Base-by-base conservation (phyloP, 2,113 vertebrate species). In the Hystrix cristata region DNA sequence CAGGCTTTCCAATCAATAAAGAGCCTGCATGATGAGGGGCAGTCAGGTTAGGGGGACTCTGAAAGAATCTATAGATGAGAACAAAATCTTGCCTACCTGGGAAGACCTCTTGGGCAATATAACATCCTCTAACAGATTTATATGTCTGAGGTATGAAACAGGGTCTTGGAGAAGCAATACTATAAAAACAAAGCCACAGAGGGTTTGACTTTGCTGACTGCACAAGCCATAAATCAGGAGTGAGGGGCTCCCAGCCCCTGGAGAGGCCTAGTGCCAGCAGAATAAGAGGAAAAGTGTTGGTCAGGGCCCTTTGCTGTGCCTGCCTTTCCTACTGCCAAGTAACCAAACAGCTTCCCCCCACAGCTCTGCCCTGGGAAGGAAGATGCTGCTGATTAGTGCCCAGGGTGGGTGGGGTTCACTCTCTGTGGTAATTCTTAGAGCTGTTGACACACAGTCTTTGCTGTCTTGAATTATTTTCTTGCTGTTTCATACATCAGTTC, bases 161-260 rank as follows among this genome's bases (percentile, higher is more conserved):
- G 79, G 80, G 62, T 92, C 87, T 93, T 87, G 48, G 91, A 92
- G 95, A 87, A 94, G 62, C 57, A 93, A 38, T 92, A 38, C 81
- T 95, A 83, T 82, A 83, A 96, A 96, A 98, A 94, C 84, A 90
- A 96, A 97, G 65, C 55, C 96, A 65, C 43, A 62, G 71, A 92
- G 79, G 51, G 38, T 96, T 93, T 92, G 81, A 74, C 88, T 89
- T 87, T 87, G 51, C 92, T 82, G 78, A 93, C 59, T 72, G 72
- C 46, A 86, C 60, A 96, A 79, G 82, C 21, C 82, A 86, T 94
- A 96, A 94, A 91, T 96, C 81, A 90, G 84, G 19, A 14, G n/a
- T 12, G n/a, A 78, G 92, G 83, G 67, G 23, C 27, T 87, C 76
- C 51, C n/a, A 51, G 51, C 25, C 69, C 67, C 81, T 60, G 57